A percentile compares a stretch with the other conserved stretches of the same genome.
phyloP scores from a whole-genome alignment of 2,797 vertebrate genomes.

The Odontamblyopus rebecca region DNA sequence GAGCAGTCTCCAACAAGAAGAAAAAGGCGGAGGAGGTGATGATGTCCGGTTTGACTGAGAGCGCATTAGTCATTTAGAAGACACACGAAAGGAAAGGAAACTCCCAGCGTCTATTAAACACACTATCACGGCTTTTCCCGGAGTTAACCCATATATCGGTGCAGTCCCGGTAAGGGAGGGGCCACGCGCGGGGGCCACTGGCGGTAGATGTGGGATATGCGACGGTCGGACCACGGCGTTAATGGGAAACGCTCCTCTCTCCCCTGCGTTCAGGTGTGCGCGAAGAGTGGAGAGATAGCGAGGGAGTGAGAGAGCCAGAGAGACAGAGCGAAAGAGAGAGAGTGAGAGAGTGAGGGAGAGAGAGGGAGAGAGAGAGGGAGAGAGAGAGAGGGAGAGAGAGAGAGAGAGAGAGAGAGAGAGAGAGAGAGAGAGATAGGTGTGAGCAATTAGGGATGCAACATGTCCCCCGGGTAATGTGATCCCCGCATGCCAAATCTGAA shows the following conservation, averaged over 20 bases:
- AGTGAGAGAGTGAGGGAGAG: conserved; percentile 9
- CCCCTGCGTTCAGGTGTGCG: conserved; percentile 32
- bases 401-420: conserved; percentile 15
- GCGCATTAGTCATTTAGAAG: conserved; percentile 37
- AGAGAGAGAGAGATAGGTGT: conserved; percentile 18
- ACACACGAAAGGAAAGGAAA: conserved; percentile 31
- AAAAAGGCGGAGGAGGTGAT: conserved; percentile 18
- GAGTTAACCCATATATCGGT: conserved; percentile 57
- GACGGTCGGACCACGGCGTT: conserved; percentile 24
- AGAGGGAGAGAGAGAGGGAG: conserved; percentile 5
- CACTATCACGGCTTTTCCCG: conserved; percentile 35
- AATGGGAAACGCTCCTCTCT: conserved; percentile 20
- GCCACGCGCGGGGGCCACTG: conserved; percentile 43
- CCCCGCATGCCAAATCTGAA: background rate
- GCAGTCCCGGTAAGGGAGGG: conserved; percentile 53
- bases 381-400: background rate
- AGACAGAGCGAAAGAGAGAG: background rate
- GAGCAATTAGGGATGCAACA: conserved; percentile 52
- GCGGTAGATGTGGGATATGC: conserved; percentile 44
- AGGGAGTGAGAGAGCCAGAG: background rate
- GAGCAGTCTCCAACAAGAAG: conserved; percentile 6
- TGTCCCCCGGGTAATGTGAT: conserved; percentile 17
- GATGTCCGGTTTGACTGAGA: conserved; percentile 29
- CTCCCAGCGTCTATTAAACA: conserved; percentile 41
- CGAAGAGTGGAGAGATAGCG: background rate